phyloP scores from a whole-genome alignment of 2,888 invertebrate species.

The Nephrocerus scutellatus region DNA sequence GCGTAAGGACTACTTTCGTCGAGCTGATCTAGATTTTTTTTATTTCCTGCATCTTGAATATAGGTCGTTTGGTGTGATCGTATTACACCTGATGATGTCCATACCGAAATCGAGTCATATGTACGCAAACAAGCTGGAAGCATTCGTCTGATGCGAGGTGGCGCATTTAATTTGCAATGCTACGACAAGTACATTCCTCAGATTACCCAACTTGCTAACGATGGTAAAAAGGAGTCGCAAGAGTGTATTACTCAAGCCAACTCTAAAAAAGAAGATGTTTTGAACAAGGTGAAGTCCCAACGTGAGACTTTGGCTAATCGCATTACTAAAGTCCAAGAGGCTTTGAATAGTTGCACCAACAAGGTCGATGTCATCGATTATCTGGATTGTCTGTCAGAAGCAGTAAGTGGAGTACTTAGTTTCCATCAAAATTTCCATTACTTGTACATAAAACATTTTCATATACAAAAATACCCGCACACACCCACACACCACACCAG shows the following conservation, averaged over 20 bases:
- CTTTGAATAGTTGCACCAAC: slow-evolving; percentile 13
- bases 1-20: slow-evolving; percentile 6
- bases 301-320: slow-evolving; percentile 13
- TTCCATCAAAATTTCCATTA: too few relatives aligned
- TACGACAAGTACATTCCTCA: slow-evolving; percentile 23
- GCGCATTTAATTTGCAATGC: slow-evolving; percentile 14
- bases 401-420: too few relatives aligned
- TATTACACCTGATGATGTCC: slow-evolving; percentile 16
- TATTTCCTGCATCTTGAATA: neutral
- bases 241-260: slow-evolving; percentile 13
- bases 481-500: too few relatives aligned
- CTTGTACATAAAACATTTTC: too few relatives aligned
- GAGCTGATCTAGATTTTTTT: neutral
- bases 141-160: slow-evolving; percentile 19
- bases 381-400: slow-evolving; percentile 17
- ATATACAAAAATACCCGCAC: too few relatives aligned
- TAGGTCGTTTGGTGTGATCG: slow-evolving; percentile 8
- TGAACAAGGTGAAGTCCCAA: slow-evolving; percentile 13
- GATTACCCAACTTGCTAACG: slow-evolving; percentile 16
- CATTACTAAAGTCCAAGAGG: slow-evolving; percentile 15
- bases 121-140: slow-evolving; percentile 14
- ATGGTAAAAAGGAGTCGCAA: slow-evolving; percentile 18
- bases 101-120: slow-evolving; percentile 19
- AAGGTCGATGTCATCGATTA: slow-evolving; percentile 20
- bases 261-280: slow-evolving; percentile 12